These are phyloP conservation scores for Diplodus puntazzo DNA, from an alignment of 2,797 vertebrate genomes.

Conservation along the genomic window DNA sequence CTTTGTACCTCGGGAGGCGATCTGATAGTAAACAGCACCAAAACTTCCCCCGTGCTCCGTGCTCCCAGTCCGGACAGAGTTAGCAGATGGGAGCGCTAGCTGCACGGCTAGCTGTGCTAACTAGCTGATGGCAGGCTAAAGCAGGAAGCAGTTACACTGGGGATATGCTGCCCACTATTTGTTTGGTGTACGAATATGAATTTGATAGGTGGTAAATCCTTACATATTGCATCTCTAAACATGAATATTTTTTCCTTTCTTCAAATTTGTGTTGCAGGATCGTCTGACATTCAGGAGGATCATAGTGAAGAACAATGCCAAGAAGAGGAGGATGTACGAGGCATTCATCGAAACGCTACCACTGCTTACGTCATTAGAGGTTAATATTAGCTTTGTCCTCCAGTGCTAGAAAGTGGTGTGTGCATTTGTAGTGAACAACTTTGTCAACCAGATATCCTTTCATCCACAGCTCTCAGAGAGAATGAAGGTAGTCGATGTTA, in stretches of 20 bases:
- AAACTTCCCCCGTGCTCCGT: too few relatives aligned
- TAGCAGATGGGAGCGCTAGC: too few relatives aligned
- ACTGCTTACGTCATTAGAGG: slow-evolving; percentile 98
- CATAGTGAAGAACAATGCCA: slow-evolving; percentile 99
- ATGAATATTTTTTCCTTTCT: slow-evolving; percentile 26
- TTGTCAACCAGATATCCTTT: slow-evolving; percentile 34
- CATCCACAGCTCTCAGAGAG: slow-evolving; percentile 93
- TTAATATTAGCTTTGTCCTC: slow-evolving; percentile 70
- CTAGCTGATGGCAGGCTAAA: too few relatives aligned
- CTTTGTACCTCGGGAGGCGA: too few relatives aligned
- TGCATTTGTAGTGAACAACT: slow-evolving; percentile 15
- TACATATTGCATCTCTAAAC: neutral
- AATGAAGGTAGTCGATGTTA: slow-evolving; percentile 98
- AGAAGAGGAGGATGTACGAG: slow-evolving; percentile 98
- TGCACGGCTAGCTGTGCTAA: too few relatives aligned
- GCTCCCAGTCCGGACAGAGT: too few relatives aligned
- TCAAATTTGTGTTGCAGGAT: slow-evolving; percentile 86
- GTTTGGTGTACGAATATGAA: too few relatives aligned
- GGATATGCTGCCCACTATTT: too few relatives aligned
- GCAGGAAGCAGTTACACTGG: too few relatives aligned
- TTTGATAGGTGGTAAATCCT: too few relatives aligned
- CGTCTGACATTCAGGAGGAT: slow-evolving; percentile 98
- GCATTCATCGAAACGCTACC: slow-evolving; percentile 98
- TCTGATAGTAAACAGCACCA: too few relatives aligned
- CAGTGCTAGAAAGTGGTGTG: neutral